A percentile compares a stretch with the other conserved stretches of the same genome.
Conservation (phyloP, 2,113 vertebrate genomes). For the Peromyscus maniculatus region DNA sequence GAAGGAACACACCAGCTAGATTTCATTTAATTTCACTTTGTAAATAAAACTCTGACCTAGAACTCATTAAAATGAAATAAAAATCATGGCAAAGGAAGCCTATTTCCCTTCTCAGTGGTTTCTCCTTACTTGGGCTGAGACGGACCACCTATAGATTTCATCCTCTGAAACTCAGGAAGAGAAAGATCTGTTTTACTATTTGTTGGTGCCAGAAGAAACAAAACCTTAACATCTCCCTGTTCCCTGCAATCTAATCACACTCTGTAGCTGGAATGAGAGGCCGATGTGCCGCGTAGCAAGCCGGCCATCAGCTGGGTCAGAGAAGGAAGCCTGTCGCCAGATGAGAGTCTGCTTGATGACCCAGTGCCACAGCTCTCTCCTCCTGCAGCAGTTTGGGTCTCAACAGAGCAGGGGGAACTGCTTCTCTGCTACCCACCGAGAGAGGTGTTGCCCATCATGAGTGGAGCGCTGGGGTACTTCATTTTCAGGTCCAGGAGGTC, state of each 20-base stretch:
- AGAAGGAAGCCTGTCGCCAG: background rate
- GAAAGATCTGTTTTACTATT: slow-evolving; percentile 65
- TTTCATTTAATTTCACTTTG: background rate
- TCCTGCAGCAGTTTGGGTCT: background rate
- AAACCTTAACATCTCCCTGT: background rate
- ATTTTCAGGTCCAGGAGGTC: slow-evolving; percentile 89
- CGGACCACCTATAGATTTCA: slow-evolving; percentile 54
- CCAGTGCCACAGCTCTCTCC: background rate
- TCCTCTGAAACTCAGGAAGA: slow-evolving; percentile 84
- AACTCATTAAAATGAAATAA: background rate
- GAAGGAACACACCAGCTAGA: background rate
- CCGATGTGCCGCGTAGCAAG: background rate
- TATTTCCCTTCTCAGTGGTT: background rate
- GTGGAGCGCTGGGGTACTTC: slow-evolving; percentile 85
- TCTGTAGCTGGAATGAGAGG: background rate
- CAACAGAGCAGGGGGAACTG: background rate
- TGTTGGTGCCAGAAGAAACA: background rate
- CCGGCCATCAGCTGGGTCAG: background rate
- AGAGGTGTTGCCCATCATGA: slow-evolving; percentile 90
- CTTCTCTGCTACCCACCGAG: slow-evolving; percentile 80
- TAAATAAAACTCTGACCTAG: background rate
- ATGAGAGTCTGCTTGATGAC: background rate
- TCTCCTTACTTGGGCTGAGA: background rate
- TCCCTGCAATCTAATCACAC: background rate
- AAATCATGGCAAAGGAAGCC: background rate